phyloP scores from a whole-genome alignment of 2,113 vertebrate genomes.

The Pelusios castaneus region DNA sequence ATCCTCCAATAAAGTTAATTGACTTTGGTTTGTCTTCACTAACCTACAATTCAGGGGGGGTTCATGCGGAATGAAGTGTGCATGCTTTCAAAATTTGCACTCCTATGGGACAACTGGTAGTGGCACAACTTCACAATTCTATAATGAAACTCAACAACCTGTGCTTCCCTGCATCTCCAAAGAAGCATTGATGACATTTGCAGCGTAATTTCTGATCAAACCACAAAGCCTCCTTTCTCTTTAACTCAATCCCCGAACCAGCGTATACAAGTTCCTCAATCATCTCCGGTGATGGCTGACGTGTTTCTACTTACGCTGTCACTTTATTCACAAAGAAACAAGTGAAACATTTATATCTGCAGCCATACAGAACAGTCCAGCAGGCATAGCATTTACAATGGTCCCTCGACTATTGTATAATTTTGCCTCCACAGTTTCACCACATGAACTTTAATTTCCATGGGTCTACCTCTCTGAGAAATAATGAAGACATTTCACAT shows the following conservation, averaged over 20 bases:
- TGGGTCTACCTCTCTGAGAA: conserved; percentile 3
- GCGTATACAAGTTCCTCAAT: neutral
- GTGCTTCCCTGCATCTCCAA: neutral
- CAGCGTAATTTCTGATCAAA: conserved; percentile 18
- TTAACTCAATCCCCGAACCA: neutral
- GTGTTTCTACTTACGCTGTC: neutral
- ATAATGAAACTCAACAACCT: conserved; percentile 74
- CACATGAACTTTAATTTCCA: neutral
- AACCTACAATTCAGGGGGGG: conserved; percentile 73
- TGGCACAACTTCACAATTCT: conserved; percentile 72
- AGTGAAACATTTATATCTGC: conserved; percentile 17
- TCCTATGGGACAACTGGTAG: conserved; percentile 66
- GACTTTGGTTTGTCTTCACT: conserved; percentile 80
- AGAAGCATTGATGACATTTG: neutral
- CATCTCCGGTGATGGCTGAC: neutral
- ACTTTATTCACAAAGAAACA: conserved; percentile 10
- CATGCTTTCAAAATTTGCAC: conserved; percentile 77
- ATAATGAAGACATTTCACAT: conserved; percentile 47
- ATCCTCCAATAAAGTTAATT: conserved; percentile 86
- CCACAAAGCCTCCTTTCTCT: neutral
- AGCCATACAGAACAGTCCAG: neutral
- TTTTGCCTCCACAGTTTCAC: conserved; percentile 9
- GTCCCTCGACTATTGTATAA: neutral
- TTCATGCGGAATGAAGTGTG: conserved; percentile 75
- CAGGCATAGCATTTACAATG: neutral